Evolutionary conservation across 2,888 invertebrate genomes (phyloP), one percentile per base, ranked within the genome.

Genomic region (Protula sp.): DNA sequence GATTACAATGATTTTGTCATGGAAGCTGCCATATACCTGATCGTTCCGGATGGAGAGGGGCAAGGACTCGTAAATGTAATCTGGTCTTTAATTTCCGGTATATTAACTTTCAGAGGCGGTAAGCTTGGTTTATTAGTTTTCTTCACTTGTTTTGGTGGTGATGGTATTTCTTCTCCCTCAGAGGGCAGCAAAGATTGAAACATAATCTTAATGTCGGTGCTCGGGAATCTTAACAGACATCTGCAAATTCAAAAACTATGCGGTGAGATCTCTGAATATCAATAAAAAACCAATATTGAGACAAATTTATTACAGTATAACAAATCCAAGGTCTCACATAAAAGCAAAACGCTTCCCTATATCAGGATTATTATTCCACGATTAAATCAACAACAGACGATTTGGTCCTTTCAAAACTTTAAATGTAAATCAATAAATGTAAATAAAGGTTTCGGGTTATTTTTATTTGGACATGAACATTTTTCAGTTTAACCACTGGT

Each of bases 141-240:
- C 22, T 38, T 2, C 47, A 55, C 5, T 27, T 55, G 51, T 30
- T 30, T 29, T 4, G 60, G 60, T 14, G 47, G 57, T 1, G 58
- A n/a, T n/a, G n/a, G n/a, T n/a, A n/a, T n/a, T n/a, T n/a, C n/a
- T n/a, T n/a, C 85, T 75, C 91, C 24, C 14, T 66, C 58, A 22
- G 53, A 89, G 79, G 92, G 89, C 69, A 94, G 87, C 79, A 95
- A 85, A 60, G 93, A 94, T 83, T 93, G 92, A 84, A 97, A 97
- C 81, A 89, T 87, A 77, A 97, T 87, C 71, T 92, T 89, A 80
- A 97, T 95, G 82, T 91, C 94, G 79, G 97, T 97, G 82, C 94
- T 95, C 63, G 97, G 97, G 85, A 97, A 97, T 73, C 95, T 87
- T 76, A 97, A 88, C 68, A 90, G 90, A 84, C 95, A 97, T 83